A percentile compares a stretch with the other conserved stretches of the same genome.
phyloP scores from a whole-genome alignment of 2,888 invertebrate genomes.

The Emmelina monodactyla region DNA sequence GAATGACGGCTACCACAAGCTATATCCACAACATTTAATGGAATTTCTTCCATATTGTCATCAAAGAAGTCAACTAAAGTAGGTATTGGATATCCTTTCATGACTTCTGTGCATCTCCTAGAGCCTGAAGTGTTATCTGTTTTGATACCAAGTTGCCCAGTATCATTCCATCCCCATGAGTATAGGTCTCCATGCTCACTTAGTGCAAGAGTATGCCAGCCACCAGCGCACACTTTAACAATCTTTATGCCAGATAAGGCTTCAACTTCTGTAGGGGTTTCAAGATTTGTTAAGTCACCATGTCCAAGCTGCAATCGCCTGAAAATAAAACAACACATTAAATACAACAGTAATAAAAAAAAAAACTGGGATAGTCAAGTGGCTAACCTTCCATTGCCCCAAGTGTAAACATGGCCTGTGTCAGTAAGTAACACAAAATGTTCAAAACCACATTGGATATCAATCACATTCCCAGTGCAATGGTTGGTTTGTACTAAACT shows the following conservation, averaged over 20 bases:
- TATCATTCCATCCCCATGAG: constrained; percentile 91
- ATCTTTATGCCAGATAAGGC: constrained; percentile 80
- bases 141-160: constrained; percentile 81
- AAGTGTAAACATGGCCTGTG: constrained; percentile 78
- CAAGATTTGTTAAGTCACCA: constrained; percentile 70
- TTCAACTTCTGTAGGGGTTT: constrained; percentile 71
- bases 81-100: constrained; percentile 36
- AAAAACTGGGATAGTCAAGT: not conserved
- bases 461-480: constrained; percentile 58
- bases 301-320: constrained; percentile 91
- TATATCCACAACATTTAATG: constrained; percentile 64
- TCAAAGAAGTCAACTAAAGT: constrained; percentile 41
- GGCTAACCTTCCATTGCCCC: constrained; percentile 82
- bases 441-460: constrained; percentile 81
- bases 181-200: constrained; percentile 85
- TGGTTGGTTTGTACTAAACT: constrained; percentile 65
- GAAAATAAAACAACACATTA: constrained; percentile 22
- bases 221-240: constrained; percentile 75
- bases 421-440: constrained; percentile 77
- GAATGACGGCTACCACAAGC: constrained; percentile 83
- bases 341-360: not conserved
- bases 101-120: constrained; percentile 15
- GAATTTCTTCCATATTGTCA: constrained; percentile 43
- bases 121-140: constrained; percentile 22
- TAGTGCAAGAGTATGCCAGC: constrained; percentile 86